Evolutionary conservation across 2,797 vertebrate species (phyloP).

Genomic region (Pteronotus mesoamericanus): DNA sequence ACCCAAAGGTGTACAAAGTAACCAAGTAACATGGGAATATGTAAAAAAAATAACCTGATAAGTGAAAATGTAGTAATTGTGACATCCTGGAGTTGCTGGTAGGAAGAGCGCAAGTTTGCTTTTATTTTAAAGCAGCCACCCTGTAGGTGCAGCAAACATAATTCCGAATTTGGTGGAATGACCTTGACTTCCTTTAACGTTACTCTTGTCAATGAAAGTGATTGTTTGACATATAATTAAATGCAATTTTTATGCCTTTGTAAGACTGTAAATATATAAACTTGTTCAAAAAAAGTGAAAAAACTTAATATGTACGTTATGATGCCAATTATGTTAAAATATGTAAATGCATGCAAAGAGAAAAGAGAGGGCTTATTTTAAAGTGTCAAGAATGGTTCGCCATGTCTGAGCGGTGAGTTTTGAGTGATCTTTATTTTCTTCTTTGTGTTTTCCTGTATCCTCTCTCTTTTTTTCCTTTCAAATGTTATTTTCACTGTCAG

Average conservation of each 20-base stretch:
- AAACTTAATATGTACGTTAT: conserved; percentile 41
- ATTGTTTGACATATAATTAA: conserved; percentile 26
- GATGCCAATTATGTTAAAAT: conserved; percentile 52
- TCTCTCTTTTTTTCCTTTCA: not conserved
- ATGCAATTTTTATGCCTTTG: conserved; percentile 31
- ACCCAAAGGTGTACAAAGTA: not conserved
- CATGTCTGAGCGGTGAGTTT: not conserved
- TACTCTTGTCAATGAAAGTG: conserved; percentile 34
- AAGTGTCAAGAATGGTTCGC: conserved; percentile 45
- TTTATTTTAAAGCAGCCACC: not conserved
- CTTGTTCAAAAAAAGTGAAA: conserved; percentile 13
- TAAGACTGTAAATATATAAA: conserved; percentile 34
- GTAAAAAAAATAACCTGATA: not conserved
- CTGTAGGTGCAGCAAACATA: not conserved
- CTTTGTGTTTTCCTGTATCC: not conserved
- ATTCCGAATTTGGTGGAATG: not conserved
- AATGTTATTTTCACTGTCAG: conserved; percentile 26
- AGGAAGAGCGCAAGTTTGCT: not conserved
- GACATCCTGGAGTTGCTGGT: not conserved
- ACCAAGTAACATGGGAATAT: not conserved
- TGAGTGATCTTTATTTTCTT: conserved; percentile 11
- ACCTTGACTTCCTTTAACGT: conserved; percentile 12
- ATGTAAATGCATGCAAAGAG: conserved; percentile 41
- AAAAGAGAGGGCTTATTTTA: conserved; percentile 16
- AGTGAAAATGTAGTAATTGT: not conserved